These are phyloP conservation scores for Sula dactylatra DNA, from an alignment of 2,113 vertebrate species.

Conservation along the genomic window DNA sequence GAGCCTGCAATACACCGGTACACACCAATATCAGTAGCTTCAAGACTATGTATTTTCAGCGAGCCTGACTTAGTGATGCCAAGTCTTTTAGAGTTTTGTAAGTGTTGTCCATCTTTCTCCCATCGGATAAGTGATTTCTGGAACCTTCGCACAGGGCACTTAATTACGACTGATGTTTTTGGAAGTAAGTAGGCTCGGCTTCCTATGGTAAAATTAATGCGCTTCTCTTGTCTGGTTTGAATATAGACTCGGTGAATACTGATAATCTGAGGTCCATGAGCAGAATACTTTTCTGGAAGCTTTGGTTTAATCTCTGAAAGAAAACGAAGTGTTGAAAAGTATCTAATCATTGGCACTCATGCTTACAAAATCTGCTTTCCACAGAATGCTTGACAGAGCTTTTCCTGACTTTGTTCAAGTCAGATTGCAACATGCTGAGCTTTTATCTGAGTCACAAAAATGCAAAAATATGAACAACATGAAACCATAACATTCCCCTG, in stretches of 20 bases:
- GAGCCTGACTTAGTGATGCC: slow-evolving; percentile 85
- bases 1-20: slow-evolving; percentile 85
- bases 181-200: slow-evolving; percentile 87
- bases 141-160: slow-evolving; percentile 85
- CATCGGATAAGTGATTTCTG: slow-evolving; percentile 85
- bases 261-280: slow-evolving; percentile 76
- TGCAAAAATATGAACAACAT: slow-evolving; percentile 7
- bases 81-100: slow-evolving; percentile 78
- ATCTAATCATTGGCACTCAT: background rate
- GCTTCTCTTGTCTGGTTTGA: slow-evolving; percentile 84
- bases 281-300: slow-evolving; percentile 55
- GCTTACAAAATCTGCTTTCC: slow-evolving; percentile 1
- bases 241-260: slow-evolving; percentile 83
- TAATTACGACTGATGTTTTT: slow-evolving; percentile 87
- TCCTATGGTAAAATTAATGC: slow-evolving; percentile 85
- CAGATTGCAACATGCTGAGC: background rate
- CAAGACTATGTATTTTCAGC: slow-evolving; percentile 82
- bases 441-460: slow-evolving; percentile 43
- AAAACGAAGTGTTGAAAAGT: slow-evolving; percentile 10
- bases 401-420: background rate
- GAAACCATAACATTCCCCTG: background rate
- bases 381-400: background rate
- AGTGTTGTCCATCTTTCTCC: slow-evolving; percentile 81
- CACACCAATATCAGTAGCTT: slow-evolving; percentile 75
- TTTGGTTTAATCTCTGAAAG: slow-evolving; percentile 60